phyloP scores from a whole-genome alignment of 2,113 vertebrate species.

The Urocynchramus pylzowi region DNA sequence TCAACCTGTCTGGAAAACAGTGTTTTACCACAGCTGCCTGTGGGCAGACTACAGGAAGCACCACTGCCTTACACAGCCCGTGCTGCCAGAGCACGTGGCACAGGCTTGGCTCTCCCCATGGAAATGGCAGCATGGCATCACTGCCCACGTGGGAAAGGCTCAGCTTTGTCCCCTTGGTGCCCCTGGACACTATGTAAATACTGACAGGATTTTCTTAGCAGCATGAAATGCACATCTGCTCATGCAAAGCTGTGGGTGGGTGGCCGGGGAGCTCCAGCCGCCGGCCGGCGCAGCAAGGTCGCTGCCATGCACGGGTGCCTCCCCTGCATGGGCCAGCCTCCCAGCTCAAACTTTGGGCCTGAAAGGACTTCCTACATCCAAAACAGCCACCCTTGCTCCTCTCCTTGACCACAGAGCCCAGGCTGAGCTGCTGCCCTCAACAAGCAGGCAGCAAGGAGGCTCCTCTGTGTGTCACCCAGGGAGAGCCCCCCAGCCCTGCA shows the following conservation, averaged over 20 bases:
- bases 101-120: rapidly evolving
- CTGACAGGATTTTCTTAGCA: neutral
- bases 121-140: neutral
- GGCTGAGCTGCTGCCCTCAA: neutral
- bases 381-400: neutral
- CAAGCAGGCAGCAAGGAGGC: neutral
- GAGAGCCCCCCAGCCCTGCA: neutral
- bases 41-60: rapidly evolving
- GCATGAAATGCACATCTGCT: neutral
- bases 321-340: neutral
- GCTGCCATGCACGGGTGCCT: neutral
- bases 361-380: neutral
- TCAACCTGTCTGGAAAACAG: neutral
- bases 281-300: rapidly evolving
- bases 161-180: neutral
- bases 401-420: neutral
- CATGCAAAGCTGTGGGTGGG: neutral
- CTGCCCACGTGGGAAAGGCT: neutral
- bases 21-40: rapidly evolving
- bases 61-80: rapidly evolving
- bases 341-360: neutral
- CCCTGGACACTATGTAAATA: neutral
- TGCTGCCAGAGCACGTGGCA: rapidly evolving
- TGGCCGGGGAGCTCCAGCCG: neutral
- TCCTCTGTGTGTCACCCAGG: neutral